Percentiles rank a stretch among this genome's conserved stretches.
Evolutionary conservation across 2,797 vertebrate species (phyloP).

Genomic region (Phataginus tetradactyla): DNA sequence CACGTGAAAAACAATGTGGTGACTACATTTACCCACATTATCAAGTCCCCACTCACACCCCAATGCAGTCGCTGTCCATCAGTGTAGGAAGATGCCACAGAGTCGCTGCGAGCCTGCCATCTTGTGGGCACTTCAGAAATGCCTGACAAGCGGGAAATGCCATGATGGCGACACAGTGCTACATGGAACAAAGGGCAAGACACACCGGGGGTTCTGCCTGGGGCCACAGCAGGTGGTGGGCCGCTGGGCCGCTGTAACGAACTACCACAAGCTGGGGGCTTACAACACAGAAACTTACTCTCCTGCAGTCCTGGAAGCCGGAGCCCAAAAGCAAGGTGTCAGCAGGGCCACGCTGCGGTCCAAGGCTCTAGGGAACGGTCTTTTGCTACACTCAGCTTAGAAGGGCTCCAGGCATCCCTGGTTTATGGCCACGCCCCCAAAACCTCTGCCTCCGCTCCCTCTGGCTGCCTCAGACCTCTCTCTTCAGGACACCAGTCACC

Average conservation of each 20-base stretch:
- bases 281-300: not conserved
- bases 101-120: not conserved
- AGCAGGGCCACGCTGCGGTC: not conserved
- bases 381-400: not conserved
- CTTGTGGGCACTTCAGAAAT: conserved; percentile 2
- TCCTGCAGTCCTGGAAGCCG: not conserved
- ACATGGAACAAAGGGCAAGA: not conserved
- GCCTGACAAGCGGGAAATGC: not conserved
- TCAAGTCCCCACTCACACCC: too few species aligned
- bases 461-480: not conserved
- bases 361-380: not conserved
- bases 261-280: not conserved
- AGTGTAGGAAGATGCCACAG: too few species aligned
- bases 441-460: not conserved
- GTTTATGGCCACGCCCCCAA: not conserved
- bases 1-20: too few species aligned
- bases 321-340: not conserved
- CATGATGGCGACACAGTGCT: fast-evolving
- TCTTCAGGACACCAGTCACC: not conserved
- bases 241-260: not conserved
- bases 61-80: too few species aligned
- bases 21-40: too few species aligned
- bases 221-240: not conserved
- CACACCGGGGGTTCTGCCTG: not conserved
- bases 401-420: too few species aligned